phyloP scores from a whole-genome alignment of 2,888 invertebrate genomes.

The Sarcophaga caerulescens region DNA sequence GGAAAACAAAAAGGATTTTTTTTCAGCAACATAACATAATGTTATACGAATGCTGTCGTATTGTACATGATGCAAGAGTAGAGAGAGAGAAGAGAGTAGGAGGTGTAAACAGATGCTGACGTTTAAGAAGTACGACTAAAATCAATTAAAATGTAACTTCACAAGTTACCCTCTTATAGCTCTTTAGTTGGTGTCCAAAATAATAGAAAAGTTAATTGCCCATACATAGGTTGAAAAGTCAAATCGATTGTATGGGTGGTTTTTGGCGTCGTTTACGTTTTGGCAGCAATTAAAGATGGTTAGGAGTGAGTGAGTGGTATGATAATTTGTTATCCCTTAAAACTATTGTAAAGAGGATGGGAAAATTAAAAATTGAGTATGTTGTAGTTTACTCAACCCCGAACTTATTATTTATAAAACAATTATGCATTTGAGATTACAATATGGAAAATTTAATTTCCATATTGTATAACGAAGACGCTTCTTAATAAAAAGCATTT shows the following conservation, averaged over 20 bases:
- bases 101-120: not conserved
- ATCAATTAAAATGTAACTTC: conserved; percentile 48
- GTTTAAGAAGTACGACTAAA: conserved; percentile 14
- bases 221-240: conserved; percentile 35
- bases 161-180: not conserved
- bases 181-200: not conserved
- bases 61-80: not conserved
- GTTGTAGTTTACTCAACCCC: not conserved
- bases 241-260: conserved; percentile 31
- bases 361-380: not conserved
- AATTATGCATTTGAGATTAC: conserved; percentile 5
- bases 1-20: not conserved
- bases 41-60: not conserved
- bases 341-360: not conserved
- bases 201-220: conserved; percentile 46
- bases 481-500: not conserved
- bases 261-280: not conserved
- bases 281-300: not conserved
- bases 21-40: too few relatives aligned
- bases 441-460: not conserved
- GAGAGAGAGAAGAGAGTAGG: not conserved
- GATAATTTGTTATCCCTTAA: conserved; percentile 4
- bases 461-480: not conserved
- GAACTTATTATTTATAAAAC: not conserved
- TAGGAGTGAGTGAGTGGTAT: not conserved